Evolutionary conservation across 2,888 invertebrate genomes (phyloP).

Genomic region (Scaptomyza reducta): DNA sequence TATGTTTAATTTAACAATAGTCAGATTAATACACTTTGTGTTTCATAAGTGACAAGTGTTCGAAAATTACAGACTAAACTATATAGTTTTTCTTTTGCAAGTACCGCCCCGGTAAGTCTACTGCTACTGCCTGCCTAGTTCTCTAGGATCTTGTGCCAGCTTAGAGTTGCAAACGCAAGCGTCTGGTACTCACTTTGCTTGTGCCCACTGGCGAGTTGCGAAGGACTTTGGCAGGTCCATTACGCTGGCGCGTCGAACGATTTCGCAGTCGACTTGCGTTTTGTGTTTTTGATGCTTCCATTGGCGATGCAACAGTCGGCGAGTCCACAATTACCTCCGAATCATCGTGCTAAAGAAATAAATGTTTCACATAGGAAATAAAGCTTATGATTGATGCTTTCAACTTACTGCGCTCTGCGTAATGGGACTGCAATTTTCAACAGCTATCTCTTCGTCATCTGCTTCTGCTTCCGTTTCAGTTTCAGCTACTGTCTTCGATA

Average conservation of each 20-base stretch:
- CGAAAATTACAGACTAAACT: conserved; percentile 17
- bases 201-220: conserved; percentile 23
- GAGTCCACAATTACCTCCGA: conserved; percentile 80
- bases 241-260: conserved; percentile 60
- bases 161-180: conserved; percentile 66
- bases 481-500: neutral
- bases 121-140: conserved; percentile 15
- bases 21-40: neutral
- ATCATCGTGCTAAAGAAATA: conserved; percentile 55
- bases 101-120: conserved; percentile 8
- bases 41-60: neutral
- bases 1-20: conserved; percentile 15
- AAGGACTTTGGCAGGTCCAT: neutral
- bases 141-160: conserved; percentile 10
- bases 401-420: conserved; percentile 38
- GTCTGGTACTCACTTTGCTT: conserved; percentile 71
- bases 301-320: conserved; percentile 53
- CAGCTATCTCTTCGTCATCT: neutral
- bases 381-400: neutral
- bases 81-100: neutral
- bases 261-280: conserved; percentile 42
- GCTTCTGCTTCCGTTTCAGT: conserved; percentile 4
- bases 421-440: neutral
- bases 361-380: neutral
- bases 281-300: neutral